phyloP scores from a whole-genome alignment of 92 coral and sea anemone species.

The Palythoa caribaeorum region DNA sequence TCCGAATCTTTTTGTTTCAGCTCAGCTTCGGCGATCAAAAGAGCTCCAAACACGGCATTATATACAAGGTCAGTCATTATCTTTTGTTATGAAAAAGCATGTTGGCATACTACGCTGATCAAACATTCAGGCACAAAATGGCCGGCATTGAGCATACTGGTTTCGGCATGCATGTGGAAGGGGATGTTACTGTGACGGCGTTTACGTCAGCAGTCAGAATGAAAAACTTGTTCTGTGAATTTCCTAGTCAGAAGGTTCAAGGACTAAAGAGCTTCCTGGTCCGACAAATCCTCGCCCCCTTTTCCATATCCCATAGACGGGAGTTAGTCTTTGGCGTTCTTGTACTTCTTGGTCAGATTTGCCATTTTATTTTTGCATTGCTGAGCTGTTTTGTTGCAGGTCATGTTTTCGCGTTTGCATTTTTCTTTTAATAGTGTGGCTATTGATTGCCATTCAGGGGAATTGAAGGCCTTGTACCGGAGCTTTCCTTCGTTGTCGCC shows the following conservation, averaged over 20 bases:
- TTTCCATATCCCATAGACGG: constrained; percentile 50
- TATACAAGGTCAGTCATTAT: neutral
- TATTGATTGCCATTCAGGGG: constrained; percentile 59
- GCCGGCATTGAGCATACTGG: neutral
- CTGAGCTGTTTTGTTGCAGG: constrained; percentile 61
- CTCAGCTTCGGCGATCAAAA: neutral
- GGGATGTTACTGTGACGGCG: no score
- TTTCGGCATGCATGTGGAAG: no score
- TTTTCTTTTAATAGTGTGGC: constrained; percentile 49
- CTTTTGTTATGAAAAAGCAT: neutral
- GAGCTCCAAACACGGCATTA: neutral
- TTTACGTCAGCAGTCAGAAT: no score
- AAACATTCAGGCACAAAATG: neutral
- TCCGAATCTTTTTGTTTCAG: neutral
- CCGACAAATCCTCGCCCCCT: constrained; percentile 37
- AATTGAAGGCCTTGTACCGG: constrained; percentile 47
- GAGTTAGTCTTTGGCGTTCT: constrained; percentile 55
- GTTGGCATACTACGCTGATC: neutral
- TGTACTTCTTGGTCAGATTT: constrained; percentile 60
- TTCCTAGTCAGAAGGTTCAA: no score
- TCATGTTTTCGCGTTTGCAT: constrained; percentile 59
- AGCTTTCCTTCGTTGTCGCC: constrained; percentile 49
- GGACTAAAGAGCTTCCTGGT: no score
- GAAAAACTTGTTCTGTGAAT: no score
- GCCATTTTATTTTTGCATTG: constrained; percentile 67